Evolutionary conservation across 2,888 invertebrate genomes (phyloP).

Genomic region (Labia minor): DNA sequence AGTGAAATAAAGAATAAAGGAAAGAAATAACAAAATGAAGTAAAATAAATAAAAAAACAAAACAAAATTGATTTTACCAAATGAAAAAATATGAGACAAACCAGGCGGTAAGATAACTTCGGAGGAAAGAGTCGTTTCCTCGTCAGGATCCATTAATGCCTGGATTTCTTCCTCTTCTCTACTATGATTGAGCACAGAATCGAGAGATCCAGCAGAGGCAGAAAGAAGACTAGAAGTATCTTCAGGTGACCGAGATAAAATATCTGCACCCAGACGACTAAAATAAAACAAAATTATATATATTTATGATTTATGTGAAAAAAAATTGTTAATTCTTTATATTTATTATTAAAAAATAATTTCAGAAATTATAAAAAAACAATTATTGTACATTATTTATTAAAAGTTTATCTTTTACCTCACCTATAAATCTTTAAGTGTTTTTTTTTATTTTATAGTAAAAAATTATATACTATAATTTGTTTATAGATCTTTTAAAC

Average conservation of each 20-base stretch:
- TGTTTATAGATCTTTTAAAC: too few relatives aligned
- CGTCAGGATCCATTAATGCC: constrained; percentile 23
- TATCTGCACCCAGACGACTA: neutral
- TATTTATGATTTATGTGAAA: neutral
- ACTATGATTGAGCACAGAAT: constrained; percentile 81
- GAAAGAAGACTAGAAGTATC: constrained; percentile 56
- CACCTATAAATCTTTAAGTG: too few relatives aligned
- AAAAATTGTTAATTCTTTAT: too few relatives aligned
- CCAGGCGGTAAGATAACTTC: constrained; percentile 25
- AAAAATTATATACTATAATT: too few relatives aligned
- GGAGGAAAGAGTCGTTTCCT: constrained; percentile 22
- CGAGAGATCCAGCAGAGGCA: constrained; percentile 68
- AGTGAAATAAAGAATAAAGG: too few relatives aligned
- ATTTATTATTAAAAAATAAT: too few relatives aligned
- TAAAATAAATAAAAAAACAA: neutral
- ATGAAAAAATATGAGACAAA: constrained; percentile 2
- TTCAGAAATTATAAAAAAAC: too few relatives aligned
- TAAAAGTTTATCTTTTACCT: too few relatives aligned
- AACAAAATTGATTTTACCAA: constrained; percentile 5
- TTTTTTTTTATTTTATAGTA: too few relatives aligned
- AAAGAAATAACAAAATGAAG: too few relatives aligned
- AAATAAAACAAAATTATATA: neutral
- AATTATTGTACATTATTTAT: too few relatives aligned
- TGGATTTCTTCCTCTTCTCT: constrained; percentile 50
- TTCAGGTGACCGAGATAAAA: constrained; percentile 43